Base-by-base conservation (phyloP, 2,113 vertebrate species). In the Myocastor coypus region DNA sequence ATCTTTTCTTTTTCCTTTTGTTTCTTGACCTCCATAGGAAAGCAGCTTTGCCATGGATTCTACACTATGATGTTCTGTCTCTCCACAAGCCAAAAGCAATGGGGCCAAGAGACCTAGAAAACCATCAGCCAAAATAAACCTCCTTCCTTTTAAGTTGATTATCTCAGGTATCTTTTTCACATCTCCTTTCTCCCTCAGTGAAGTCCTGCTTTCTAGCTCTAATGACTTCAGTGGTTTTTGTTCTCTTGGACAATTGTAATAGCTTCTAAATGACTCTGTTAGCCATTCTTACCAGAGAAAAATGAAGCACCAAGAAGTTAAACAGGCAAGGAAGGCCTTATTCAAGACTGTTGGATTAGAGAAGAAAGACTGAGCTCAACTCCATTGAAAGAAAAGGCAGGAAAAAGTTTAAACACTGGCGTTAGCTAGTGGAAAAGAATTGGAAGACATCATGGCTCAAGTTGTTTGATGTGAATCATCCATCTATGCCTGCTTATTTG, bases 261-360 rank as follows among this genome's bases (percentile, higher is more conserved):
- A 86, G 37, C 34, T 73, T 94, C 87, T 80, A 89, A 80, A 81
- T 82, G 7, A 32, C 64, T 89, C 83, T 6, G n/a, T 69, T 96
- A 83, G 52, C 7, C 28, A 78, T 30, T 7, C 14, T 80, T 42
- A 4, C 30, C 46, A 83, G 59, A 59, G 26, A 85, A 90, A 95
- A 73, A 73, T 64, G 30, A n/a, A 28, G 59, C 40, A 87, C 46
- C 64, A 61, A 46, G 20, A 66, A 87, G 55, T 81, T 71, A 80
- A 78, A 22, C 16, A 80, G 46, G 10, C 16, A 66, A 95, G 73
- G 28, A 87, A 89, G 40, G 34, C n/a, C 85, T 80, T 81, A 73
- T 46, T 91, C 11, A 26, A 78, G 52, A 61, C 19, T 69, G 24
- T 37, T 50, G 46, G 8, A 66, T 6, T 55, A 40, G 75, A 5